These are phyloP conservation scores for Pyrocoelia pectoralis DNA, from an alignment of 2,888 invertebrate genomes.

Conservation along the genomic window DNA sequence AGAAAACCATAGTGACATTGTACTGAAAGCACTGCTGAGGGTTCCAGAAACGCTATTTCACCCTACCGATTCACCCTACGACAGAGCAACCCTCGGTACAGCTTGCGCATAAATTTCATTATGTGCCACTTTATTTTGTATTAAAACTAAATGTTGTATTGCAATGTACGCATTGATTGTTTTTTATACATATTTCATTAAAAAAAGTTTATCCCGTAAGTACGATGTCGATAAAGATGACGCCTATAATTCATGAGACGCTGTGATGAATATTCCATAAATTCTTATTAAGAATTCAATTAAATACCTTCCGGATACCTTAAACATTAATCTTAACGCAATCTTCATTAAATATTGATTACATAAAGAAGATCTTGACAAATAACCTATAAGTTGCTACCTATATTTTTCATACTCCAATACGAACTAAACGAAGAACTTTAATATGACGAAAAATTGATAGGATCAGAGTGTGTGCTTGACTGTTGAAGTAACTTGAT, in stretches of 20 bases:
- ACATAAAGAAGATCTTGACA: neutral
- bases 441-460: too few relatives aligned
- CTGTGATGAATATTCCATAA: neutral
- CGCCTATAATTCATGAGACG: neutral
- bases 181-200: too few relatives aligned
- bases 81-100: constrained; percentile 33
- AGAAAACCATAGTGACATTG: constrained; percentile 31
- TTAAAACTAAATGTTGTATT: constrained; percentile 22
- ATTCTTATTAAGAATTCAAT: neutral
- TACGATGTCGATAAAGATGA: too few relatives aligned
- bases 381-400: too few relatives aligned
- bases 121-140: constrained; percentile 31
- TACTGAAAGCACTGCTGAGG: constrained; percentile 33
- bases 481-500: too few relatives aligned
- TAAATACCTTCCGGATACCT: constrained; percentile 8
- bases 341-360: neutral
- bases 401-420: too few relatives aligned
- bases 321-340: neutral
- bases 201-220: too few relatives aligned
- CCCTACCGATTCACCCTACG: constrained; percentile 34
- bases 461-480: too few relatives aligned
- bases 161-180: too few relatives aligned
- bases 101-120: constrained; percentile 37
- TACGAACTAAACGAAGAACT: too few relatives aligned
- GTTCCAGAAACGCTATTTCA: constrained; percentile 27